Evolutionary conservation across 2,113 vertebrate species (phyloP).

Genomic region (Apus apus): DNA sequence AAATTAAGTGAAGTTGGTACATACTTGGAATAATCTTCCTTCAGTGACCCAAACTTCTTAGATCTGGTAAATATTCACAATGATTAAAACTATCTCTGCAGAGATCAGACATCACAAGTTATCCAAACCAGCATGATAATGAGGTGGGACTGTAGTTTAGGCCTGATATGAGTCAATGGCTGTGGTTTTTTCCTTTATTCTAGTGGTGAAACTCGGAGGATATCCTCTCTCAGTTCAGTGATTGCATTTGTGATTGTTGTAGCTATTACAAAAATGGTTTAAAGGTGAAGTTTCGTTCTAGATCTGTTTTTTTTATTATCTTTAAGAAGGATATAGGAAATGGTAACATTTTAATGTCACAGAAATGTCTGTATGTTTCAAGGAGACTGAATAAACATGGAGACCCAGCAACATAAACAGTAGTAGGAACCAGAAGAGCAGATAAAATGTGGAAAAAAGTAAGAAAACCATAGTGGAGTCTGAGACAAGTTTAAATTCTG

Average conservation of each 20-base stretch:
- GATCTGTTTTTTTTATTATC: neutral
- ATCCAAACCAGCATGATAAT: neutral
- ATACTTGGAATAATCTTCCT: neutral
- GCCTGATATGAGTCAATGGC: neutral
- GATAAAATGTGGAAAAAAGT: neutral
- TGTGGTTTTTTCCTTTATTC: neutral
- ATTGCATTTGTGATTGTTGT: neutral
- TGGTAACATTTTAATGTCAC: neutral
- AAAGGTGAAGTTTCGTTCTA: neutral
- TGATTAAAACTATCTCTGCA: neutral
- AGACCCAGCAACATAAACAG: neutral
- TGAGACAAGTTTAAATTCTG: neutral
- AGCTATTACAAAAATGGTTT: fast-evolving
- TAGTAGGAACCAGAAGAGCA: neutral
- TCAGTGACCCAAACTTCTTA: neutral
- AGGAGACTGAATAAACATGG: neutral
- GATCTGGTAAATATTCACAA: neutral
- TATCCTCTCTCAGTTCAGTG: neutral
- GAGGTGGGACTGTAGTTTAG: neutral
- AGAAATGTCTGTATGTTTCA: neutral
- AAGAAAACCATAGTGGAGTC: neutral
- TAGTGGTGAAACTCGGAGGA: neutral
- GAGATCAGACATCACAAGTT: neutral
- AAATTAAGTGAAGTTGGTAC: constrained; percentile 33
- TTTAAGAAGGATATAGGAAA: neutral